Evolutionary conservation across 2,888 invertebrate genomes (phyloP).

Genomic region (Athrips mouffetella): DNA sequence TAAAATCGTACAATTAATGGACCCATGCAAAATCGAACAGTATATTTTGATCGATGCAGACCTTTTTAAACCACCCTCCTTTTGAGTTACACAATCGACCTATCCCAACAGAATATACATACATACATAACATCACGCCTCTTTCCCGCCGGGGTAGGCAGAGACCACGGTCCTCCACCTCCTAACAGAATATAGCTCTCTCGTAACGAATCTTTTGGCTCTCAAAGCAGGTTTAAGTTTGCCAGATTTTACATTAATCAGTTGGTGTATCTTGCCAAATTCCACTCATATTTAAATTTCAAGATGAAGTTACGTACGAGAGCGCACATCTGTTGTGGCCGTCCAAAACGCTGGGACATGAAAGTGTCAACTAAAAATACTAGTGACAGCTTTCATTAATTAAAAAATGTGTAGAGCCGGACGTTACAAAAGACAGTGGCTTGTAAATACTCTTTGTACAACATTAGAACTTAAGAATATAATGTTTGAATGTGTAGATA

Average conservation of each 20-base stretch:
- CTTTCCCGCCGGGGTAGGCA: too few species aligned
- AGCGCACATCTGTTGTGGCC: conserved; percentile 8
- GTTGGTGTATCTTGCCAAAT: conserved; percentile 13
- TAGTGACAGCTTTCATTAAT: conserved; percentile 1
- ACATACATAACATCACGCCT: too few species aligned
- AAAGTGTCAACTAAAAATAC: neutral
- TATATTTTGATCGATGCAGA: neutral
- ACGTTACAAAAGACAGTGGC: too few species aligned
- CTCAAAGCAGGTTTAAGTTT: conserved; percentile 7
- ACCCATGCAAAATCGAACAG: neutral
- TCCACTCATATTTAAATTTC: conserved; percentile 8
- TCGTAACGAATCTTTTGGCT: conserved; percentile 14
- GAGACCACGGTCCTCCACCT: too few species aligned
- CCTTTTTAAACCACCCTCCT: neutral
- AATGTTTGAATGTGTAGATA: too few species aligned
- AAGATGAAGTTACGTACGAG: neutral
- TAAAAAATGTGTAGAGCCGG: neutral
- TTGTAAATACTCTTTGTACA: too few species aligned
- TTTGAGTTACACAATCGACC: conserved; percentile 2
- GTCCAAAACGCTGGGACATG: neutral
- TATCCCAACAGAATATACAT: conserved; percentile 13
- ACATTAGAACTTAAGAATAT: too few species aligned
- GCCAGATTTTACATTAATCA: conserved; percentile 16
- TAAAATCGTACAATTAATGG: too few species aligned
- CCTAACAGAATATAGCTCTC: conserved; percentile 10